Evolutionary conservation across 2,888 invertebrate genomes (phyloP).

Genomic region (Dynastes hyllus): DNA sequence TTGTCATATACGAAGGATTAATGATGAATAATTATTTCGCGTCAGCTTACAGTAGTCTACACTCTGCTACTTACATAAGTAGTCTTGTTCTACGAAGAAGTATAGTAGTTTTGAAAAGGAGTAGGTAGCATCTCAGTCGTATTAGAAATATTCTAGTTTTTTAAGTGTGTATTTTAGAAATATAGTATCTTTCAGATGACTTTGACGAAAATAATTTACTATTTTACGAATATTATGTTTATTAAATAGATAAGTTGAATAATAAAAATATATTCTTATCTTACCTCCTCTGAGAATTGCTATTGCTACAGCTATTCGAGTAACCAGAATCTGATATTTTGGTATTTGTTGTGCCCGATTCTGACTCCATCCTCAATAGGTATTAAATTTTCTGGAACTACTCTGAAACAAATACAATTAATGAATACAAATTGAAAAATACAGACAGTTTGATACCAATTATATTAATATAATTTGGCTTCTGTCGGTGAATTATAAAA

Average conservation of each 20-base stretch:
- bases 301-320: conserved; percentile 87
- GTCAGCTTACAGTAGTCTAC: too few species aligned
- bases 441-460: background rate
- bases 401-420: conserved; percentile 34
- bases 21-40: too few species aligned
- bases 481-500: too few species aligned
- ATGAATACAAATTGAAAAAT: background rate
- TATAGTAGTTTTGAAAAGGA: too few species aligned
- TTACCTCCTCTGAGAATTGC: conserved; percentile 87
- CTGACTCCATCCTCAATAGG: conserved; percentile 68
- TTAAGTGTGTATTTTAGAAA: too few species aligned
- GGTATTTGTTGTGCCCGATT: conserved; percentile 75
- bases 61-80: too few species aligned
- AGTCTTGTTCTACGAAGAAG: too few species aligned
- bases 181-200: background rate
- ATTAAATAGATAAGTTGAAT: too few species aligned
- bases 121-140: too few species aligned
- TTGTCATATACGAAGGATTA: too few species aligned
- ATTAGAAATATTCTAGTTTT: too few species aligned
- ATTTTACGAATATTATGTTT: too few species aligned
- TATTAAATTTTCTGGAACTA: background rate
- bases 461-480: background rate
- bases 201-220: background rate
- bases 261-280: conserved; percentile 50
- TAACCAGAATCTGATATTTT: conserved; percentile 88